Conservation (phyloP, 2,797 vertebrate species). For the Scyliorhinus canicula region DNA sequence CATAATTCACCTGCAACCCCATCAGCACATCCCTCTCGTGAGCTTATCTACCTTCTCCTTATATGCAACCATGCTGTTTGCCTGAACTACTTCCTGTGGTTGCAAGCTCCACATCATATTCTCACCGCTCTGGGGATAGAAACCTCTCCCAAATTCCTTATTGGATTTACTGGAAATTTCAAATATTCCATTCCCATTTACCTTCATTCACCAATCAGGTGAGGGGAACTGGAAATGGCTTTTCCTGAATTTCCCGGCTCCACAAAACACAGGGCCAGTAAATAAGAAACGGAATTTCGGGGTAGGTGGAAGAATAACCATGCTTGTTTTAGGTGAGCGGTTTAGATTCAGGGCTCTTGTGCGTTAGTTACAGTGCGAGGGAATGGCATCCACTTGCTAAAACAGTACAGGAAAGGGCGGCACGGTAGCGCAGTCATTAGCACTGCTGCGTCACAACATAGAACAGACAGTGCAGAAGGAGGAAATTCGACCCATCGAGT, state of each 20-base stretch:
- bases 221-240: not conserved
- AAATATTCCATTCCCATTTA: not conserved
- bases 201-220: not conserved
- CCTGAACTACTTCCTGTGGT: not conserved
- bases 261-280: not conserved
- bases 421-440: too few relatives aligned
- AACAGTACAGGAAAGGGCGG: too few relatives aligned
- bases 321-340: not conserved
- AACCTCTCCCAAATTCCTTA: not conserved
- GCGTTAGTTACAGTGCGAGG: too few relatives aligned
- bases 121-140: not conserved
- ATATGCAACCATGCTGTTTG: not conserved
- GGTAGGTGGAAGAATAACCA: too few relatives aligned
- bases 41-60: not conserved
- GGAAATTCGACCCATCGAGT: too few relatives aligned
- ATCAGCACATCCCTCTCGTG: not conserved
- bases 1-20: not conserved
- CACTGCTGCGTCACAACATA: too few relatives aligned
- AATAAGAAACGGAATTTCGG: not conserved
- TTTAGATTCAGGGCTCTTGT: not conserved
- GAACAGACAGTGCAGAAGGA: too few relatives aligned
- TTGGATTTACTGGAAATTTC: too few relatives aligned
- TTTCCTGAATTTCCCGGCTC: not conserved
- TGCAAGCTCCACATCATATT: not conserved
- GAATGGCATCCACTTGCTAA: not conserved